A percentile compares a stretch with the other conserved stretches of the same genome.
phyloP scores from a whole-genome alignment of 2,888 invertebrate species.

The Ophraella communa region DNA sequence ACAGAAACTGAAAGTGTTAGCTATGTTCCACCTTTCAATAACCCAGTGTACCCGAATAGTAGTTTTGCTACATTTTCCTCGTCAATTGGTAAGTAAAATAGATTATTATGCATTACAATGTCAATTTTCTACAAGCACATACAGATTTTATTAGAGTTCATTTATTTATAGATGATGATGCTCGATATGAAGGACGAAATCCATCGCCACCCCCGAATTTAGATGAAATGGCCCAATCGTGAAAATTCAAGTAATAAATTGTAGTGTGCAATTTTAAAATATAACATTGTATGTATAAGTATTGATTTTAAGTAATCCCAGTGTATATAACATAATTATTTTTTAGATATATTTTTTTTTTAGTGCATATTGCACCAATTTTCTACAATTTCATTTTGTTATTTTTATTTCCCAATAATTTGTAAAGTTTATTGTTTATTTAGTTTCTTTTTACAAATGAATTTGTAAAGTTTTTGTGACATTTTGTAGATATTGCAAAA shows the following conservation, averaged over 20 bases:
- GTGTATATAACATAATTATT: conserved; percentile 51
- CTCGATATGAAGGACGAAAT: conserved; percentile 58
- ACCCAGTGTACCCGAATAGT: conserved; percentile 59
- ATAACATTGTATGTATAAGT: conserved; percentile 26
- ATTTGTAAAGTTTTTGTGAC: conserved; percentile 32
- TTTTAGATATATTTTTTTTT: conserved; percentile 46
- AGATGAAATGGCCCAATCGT: conserved; percentile 39
- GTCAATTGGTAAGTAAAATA: conserved; percentile 43
- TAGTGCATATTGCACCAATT: conserved; percentile 34
- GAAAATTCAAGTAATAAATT: conserved; percentile 43
- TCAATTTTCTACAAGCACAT: background rate
- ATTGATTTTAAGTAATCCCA: conserved; percentile 39
- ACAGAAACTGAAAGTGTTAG: conserved; percentile 47
- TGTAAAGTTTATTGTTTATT: conserved; percentile 42
- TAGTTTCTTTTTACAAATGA: conserved; percentile 36
- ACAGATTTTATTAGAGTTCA: conserved; percentile 4
- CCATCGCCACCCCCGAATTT: conserved; percentile 59
- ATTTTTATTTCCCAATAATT: conserved; percentile 38
- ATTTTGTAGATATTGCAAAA: conserved; percentile 42
- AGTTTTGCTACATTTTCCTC: conserved; percentile 55
- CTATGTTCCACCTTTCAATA: conserved; percentile 60
- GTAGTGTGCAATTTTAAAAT: conserved; percentile 45
- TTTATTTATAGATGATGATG: conserved; percentile 55
- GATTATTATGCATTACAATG: background rate
- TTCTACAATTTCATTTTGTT: conserved; percentile 41